Base-by-base conservation (phyloP, 2,888 invertebrate genomes). In the Ganaspis brasiliensis region DNA sequence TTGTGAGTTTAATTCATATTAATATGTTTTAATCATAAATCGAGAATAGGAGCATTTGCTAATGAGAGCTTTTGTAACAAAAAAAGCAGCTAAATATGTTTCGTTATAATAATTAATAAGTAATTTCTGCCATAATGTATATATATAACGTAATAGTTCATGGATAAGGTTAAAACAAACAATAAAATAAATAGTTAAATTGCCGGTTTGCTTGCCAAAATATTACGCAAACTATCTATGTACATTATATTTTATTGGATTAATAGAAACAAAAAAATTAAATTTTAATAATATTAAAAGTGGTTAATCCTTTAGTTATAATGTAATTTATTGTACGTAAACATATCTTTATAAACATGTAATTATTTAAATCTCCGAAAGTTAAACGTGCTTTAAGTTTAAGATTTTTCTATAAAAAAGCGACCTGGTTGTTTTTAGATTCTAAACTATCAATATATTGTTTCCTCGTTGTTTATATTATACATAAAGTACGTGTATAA, bases 341-440 rank as follows among this genome's bases (percentile, higher is more conserved):
- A 52, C 52, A 52, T 52, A 52, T 52, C 52, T 52, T 52, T 52
- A 19, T 52, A n/a, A 52, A 19, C 16, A 52, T 52, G 52, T 9
- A 52, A 19, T 52, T 16, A 8, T 52, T 52, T 16, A 52, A 52
- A 16, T 52, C 19, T 52, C 6, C 52, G 4, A 52, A 16, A 52
- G 52, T 52, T 2, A 52, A 52, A 19, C 9, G 9, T 52, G 16
- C 19, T 52, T 52, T 52, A 52, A 52, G 52, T 52, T 52, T 52
- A 8, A 5, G 19, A 52, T 19, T 19, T 52, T 52, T 52, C 6
- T 52, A 52, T 52, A 14, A 14, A 1, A 52, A 52, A 19, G n/a
- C 52, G 16, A 52, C 52, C 4, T 16, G 16, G 52, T 19, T 52
- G 19, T 52, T 52, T 52, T 52, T 16, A 52, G 52, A 19, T 52